Percentiles rank a stretch among this genome's conserved stretches.
phyloP scores from a whole-genome alignment of 2,113 vertebrate genomes.

The Charadrius vociferus region DNA sequence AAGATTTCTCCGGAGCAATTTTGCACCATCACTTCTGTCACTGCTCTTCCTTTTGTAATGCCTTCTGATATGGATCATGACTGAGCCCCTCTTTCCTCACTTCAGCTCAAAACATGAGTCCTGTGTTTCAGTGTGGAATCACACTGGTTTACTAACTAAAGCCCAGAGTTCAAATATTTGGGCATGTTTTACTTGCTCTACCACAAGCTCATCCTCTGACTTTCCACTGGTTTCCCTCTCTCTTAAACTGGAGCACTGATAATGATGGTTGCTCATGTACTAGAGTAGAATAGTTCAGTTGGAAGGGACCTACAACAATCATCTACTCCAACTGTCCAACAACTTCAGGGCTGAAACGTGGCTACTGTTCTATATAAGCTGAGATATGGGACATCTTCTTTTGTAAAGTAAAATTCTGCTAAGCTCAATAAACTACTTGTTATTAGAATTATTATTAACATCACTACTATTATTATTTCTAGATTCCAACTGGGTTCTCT shows the following conservation, averaged over 20 bases:
- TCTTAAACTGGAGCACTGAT: not conserved
- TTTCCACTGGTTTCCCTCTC: not conserved
- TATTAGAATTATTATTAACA: not conserved
- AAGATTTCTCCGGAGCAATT: not conserved
- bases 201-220: not conserved
- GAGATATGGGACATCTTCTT: not conserved
- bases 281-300: not conserved
- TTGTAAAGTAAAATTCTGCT: not conserved
- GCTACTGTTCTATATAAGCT: not conserved
- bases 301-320: not conserved
- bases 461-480: not conserved
- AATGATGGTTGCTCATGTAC: not conserved
- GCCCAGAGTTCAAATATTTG: not conserved
- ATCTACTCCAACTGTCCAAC: not conserved
- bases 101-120: not conserved
- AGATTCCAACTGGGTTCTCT: not conserved
- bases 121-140: not conserved
- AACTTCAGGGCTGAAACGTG: not conserved
- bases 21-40: not conserved
- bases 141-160: not conserved
- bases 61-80: not conserved
- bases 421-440: not conserved
- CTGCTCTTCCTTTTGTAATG: not conserved
- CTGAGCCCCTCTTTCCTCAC: not conserved
- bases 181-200: not conserved